Evolutionary conservation across 2,113 vertebrate genomes (phyloP), one percentile per base, ranked within the genome.

Genomic region (Anas platyrhynchos): DNA sequence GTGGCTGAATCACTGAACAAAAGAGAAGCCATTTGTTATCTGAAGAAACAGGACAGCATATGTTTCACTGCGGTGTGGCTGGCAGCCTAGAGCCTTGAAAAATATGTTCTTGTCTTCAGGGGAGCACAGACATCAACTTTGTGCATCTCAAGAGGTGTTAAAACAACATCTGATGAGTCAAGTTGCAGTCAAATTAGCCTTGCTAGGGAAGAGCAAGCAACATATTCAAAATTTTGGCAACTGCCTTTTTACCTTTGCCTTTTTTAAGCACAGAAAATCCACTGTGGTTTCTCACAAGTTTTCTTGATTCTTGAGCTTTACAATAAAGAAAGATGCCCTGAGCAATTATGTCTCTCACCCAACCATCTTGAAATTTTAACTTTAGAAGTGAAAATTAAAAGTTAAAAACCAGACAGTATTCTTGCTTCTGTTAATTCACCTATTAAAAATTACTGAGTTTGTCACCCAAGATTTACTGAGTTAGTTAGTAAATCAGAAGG

Each of bases 81-180:
- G 92, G 79, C 86, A 91, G 78, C 86, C 71, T 38, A 46, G 75
- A 91, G 82, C 56, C 75, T 87, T 86, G 82, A 82, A 94, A 95
- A 96, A 96, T 93, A 46, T 66, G 75, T 93, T 87, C 65, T 38
- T 56, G 32, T 88, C 77, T 95, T 96, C 65, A 65, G 66, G 63
- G 91, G 41, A 86, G 71, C 36, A 38, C 3, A 93, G 88, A 56
- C 52, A 78, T 83, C 74, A 89, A 66, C 91, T 91, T 52, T 4
- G 31, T 90, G 83, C 67, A 58, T 89, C 86, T 92, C 78, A 89
- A n/a, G 84, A 90, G 79, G 79, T 88, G 86, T 76, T 95, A 90
- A 67, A 91, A 76, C 66, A 94, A 82, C 74, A 82, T 69, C 77
- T 92, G 74, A 95, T 91, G 74, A 96, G 81, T 82, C 71, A 94